Conservation (phyloP, 2,113 vertebrate genomes). For the Alces alces region DNA sequence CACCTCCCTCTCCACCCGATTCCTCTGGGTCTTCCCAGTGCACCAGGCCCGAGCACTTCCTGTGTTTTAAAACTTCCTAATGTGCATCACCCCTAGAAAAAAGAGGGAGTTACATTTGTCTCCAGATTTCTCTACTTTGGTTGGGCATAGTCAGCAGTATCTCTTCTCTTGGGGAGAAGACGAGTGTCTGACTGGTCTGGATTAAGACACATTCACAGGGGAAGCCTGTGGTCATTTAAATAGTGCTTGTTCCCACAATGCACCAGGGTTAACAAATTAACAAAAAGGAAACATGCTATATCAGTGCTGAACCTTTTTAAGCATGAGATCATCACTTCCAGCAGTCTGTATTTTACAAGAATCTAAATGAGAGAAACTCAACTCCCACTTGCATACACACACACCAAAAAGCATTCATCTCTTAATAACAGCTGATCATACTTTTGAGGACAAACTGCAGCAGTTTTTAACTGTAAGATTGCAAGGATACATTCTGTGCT, state of each 20-base stretch:
- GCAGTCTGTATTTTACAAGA: conserved; percentile 8
- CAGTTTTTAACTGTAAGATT: conserved; percentile 2
- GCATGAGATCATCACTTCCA: conserved; percentile 4
- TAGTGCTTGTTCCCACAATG: background rate
- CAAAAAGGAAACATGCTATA: background rate
- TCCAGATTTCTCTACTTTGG: background rate
- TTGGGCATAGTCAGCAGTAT: conserved; percentile 22
- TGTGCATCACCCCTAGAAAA: background rate
- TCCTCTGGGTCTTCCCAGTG: too few species aligned
- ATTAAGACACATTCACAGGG: conserved; percentile 53
- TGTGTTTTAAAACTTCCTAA: background rate
- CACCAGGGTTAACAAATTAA: conserved; percentile 38
- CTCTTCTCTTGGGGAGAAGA: conserved; percentile 36
- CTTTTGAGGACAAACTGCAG: background rate
- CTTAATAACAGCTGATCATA: background rate
- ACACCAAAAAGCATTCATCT: background rate
- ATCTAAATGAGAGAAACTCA: background rate
- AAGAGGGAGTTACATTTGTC: background rate
- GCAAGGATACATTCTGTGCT: background rate
- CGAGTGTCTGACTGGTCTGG: conserved; percentile 46
- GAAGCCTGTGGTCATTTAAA: conserved; percentile 28
- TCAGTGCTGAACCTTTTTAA: conserved; percentile 31
- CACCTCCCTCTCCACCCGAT: too few species aligned
- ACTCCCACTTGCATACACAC: background rate
- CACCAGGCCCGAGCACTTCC: too few species aligned